Conservation (phyloP, 2,888 invertebrate genomes). For the Xylota segnis region DNA sequence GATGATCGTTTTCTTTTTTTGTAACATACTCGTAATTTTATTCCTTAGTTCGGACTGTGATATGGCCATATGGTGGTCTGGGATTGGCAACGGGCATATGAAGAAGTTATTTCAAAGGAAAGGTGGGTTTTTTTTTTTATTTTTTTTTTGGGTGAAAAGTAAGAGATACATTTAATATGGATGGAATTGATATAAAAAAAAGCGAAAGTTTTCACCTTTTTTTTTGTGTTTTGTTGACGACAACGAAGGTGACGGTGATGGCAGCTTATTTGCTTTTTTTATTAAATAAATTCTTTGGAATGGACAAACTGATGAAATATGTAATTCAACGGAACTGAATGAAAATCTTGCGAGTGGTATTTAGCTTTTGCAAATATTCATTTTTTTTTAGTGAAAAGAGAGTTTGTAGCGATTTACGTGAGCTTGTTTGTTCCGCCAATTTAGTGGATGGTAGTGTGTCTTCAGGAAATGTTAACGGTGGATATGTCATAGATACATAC, state of each 20-base stretch:
- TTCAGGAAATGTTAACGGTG: too few species aligned
- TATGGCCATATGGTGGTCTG: conserved; percentile 5
- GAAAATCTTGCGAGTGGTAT: neutral
- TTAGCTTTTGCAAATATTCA: conserved; percentile 14
- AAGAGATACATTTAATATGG: conserved; percentile 17
- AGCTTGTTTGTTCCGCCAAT: neutral
- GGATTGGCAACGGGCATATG: conserved; percentile 2
- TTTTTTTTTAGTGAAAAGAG: neutral
- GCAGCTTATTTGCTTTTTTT: neutral
- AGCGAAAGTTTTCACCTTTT: conserved; percentile 64
- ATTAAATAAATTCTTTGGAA: conserved; percentile 14
- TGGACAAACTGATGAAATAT: conserved; percentile 4
- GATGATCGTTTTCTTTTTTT: conserved; percentile 11
- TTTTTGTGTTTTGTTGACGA: conserved; percentile 20
- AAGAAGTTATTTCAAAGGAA: conserved; percentile 27
- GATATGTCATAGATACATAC: too few species aligned
- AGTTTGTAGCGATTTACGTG: neutral
- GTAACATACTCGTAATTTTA: conserved; percentile 13
- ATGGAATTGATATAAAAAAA: conserved; percentile 28
- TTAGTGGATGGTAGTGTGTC: too few species aligned
- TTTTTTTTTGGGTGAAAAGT: conserved; percentile 37
- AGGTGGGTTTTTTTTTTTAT: neutral
- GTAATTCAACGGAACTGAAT: conserved; percentile 11
- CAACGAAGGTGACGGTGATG: neutral
- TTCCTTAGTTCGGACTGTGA: conserved; percentile 18